Percentiles rank a stretch among this genome's conserved stretches.
Conservation (phyloP, 2,888 invertebrate genomes). For the Dasypogon diadema region DNA sequence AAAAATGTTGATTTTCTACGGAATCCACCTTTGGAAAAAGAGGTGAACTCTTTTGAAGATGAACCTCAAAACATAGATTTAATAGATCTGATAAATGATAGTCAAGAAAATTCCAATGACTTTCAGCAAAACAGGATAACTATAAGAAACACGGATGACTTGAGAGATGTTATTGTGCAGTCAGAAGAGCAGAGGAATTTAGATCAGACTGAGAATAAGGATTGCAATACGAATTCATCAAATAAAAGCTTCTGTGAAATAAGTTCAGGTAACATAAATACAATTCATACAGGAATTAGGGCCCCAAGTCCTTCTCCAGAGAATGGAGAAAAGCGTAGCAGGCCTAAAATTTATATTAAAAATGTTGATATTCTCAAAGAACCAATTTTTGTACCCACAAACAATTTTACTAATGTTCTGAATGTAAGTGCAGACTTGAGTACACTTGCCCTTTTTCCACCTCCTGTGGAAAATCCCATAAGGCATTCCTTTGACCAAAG, state of each 20-base stretch:
- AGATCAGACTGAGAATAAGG: neutral
- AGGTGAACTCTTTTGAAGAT: neutral
- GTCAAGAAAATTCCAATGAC: neutral
- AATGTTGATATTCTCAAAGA: slow-evolving; percentile 67
- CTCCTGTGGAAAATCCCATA: neutral
- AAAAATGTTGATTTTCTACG: slow-evolving; percentile 66
- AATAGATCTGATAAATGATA: slow-evolving; percentile 21
- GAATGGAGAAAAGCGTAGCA: neutral
- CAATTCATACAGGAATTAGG: neutral
- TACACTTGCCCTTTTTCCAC: slow-evolving; percentile 24
- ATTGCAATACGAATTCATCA: neutral
- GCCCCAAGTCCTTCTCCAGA: neutral
- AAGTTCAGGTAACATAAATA: slow-evolving; percentile 34
- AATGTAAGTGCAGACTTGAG: slow-evolving; percentile 57
- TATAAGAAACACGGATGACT: slow-evolving; percentile 67
- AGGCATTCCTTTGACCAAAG: neutral
- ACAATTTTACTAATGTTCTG: slow-evolving; percentile 56
- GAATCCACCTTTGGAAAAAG: slow-evolving; percentile 59
- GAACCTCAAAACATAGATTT: neutral
- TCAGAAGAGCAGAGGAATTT: neutral
- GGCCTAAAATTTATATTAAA: slow-evolving; percentile 67
- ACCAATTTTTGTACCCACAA: slow-evolving; percentile 62
- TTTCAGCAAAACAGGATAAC: slow-evolving; percentile 62
- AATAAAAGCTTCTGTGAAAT: slow-evolving; percentile 27
- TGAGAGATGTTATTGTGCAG: slow-evolving; percentile 61